Evolutionary conservation across 2,113 vertebrate genomes (phyloP).

Genomic region (Casuarius casuarius): DNA sequence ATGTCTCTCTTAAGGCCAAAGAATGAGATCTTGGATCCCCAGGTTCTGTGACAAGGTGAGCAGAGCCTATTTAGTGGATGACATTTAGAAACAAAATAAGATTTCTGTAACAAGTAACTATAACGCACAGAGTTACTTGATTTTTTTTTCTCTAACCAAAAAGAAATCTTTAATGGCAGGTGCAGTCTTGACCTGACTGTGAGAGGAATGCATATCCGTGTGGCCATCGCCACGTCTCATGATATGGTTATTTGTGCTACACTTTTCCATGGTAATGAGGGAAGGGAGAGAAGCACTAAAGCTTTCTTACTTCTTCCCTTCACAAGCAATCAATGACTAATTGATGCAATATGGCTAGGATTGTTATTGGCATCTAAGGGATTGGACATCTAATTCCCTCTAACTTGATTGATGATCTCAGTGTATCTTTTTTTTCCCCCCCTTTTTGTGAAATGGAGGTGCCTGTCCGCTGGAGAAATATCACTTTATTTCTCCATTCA

Average conservation of each 20-base stretch:
- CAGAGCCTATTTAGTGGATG: neutral
- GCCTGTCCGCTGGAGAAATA: neutral
- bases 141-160: neutral
- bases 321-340: neutral
- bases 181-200: neutral
- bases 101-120: neutral
- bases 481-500: constrained; percentile 16
- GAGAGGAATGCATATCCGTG: fast-evolving
- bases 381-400: neutral
- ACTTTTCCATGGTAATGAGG: neutral
- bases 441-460: neutral
- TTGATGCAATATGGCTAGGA: neutral
- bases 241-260: neutral
- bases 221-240: neutral
- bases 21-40: neutral
- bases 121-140: neutral
- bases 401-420: neutral
- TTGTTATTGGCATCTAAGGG: constrained; percentile 12
- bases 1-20: neutral
- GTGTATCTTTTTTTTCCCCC: neutral
- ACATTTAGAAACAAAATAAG: neutral
- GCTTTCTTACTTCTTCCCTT: constrained; percentile 21
- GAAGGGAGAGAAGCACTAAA: neutral
- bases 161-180: neutral
- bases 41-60: neutral